Base-by-base conservation (phyloP, 2,888 invertebrate genomes). In the Agrochola circellaris region DNA sequence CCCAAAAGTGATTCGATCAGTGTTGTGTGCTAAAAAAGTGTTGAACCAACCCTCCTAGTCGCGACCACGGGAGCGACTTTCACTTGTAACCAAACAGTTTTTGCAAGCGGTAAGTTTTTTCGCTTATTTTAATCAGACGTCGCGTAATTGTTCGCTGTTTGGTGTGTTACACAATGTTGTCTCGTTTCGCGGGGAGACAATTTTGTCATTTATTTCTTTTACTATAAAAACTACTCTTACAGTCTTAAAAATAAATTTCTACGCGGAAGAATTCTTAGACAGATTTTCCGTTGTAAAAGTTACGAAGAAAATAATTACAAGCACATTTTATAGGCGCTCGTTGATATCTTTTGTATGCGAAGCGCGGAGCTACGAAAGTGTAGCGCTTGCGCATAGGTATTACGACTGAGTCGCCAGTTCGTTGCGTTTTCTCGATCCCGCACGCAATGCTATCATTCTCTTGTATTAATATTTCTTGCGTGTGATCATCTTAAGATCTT, bases 21-120 rank as follows among this genome's bases (percentile, higher is more conserved):
- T 96, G 96, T 94, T 93, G 90, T 95, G 96, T 96, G 94, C 92
- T 87, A 90, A 90, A 92, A 82, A 80, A 88, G 88, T 93, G 93
- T 91, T 91, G 89, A 78, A 79, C 84, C 87, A 89, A 89, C 88
- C 89, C 90, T 84, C 88, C 89, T 89, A 91, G 89, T 91, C 91
- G 84, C 90, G 86, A 89, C 90, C 85, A 86, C 89, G 86, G 88
- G 89, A 83, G 83, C 83, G 77, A 93, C 94, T 95, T 94, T 95
- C 94, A 93, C 95, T 92, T 88, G 81, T 89, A 88, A 91, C 91
- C 88, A 81, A 82, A 83, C 89, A 89, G 90, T 95, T 95, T 94
- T 95, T 94, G 95, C 95, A 92, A 95, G 89, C 89, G 95, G 96
- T 96, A 91, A 96, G 96, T 92, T 93, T 93, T 93, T 92, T 89